A percentile compares a stretch with the other conserved stretches of the same genome.
phyloP scores from a whole-genome alignment of 2,888 invertebrate genomes.

The Cephalotes varians region DNA sequence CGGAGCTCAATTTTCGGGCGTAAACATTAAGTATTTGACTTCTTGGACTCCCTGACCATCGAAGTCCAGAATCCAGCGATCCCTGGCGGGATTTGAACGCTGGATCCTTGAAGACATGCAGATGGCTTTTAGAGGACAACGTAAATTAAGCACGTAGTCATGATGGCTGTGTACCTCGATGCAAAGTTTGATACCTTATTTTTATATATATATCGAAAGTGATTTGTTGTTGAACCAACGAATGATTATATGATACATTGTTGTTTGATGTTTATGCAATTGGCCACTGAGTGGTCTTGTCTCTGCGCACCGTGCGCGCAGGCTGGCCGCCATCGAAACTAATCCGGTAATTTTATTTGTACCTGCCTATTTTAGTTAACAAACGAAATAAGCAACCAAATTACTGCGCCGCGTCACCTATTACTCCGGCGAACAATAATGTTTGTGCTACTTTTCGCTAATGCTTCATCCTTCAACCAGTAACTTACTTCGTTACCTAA shows the following conservation, averaged over 20 bases:
- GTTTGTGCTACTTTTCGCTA: constrained; percentile 59
- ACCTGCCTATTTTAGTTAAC: constrained; percentile 80
- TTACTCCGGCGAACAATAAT: constrained; percentile 74
- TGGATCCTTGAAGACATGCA: constrained; percentile 44
- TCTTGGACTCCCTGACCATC: background rate
- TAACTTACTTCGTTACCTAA: background rate
- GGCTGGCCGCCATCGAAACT: constrained; percentile 76
- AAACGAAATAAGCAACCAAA: constrained; percentile 71
- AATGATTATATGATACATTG: constrained; percentile 80
- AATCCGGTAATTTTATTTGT: constrained; percentile 72
- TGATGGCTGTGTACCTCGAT: constrained; percentile 85
- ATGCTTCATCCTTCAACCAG: constrained; percentile 32
- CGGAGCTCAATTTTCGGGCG: background rate
- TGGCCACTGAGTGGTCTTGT: constrained; percentile 83
- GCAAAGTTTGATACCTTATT: constrained; percentile 85
- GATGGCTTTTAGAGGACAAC: constrained; percentile 69
- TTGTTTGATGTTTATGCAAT: constrained; percentile 84
- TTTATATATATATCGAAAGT: constrained; percentile 83
- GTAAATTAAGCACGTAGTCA: constrained; percentile 82
- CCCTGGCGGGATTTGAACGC: background rate
- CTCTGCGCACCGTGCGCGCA: constrained; percentile 75
- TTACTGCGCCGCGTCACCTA: constrained; percentile 71
- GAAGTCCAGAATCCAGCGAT: constrained; percentile 2
- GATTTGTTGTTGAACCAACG: constrained; percentile 83
- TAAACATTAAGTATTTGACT: background rate